Base-by-base conservation (phyloP, 2,888 invertebrate genomes). In the Spodoptera exigua region DNA sequence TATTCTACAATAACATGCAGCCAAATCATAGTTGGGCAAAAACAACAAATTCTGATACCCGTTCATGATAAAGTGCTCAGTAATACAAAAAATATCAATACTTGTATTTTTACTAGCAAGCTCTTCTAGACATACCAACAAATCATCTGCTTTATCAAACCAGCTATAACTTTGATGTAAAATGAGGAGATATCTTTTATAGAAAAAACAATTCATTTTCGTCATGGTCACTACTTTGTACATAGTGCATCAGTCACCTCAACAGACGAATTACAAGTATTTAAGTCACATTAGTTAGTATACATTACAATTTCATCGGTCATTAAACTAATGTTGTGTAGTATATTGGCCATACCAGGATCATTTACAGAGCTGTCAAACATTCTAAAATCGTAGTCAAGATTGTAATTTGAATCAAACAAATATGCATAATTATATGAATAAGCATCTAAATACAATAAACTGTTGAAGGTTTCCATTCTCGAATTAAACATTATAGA, bases 21-120 rank as follows among this genome's bases (percentile, higher is more conserved):
- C 44, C 32, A 44, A 2, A n/a, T 44, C 17, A 46, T 16, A 34
- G 9, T 35, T n/a, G 17, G 35, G 46, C 17, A n/a, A 9, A 17
- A 34, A n/a, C 5, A 34, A 32, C 12, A 46, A 35, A n/a, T 35
- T 46, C 35, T 46, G 34, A 5, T 46, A 17, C 34, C 46, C 34
- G 12, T 32, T 5, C 12, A 45, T 45, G 32, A 45, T n/a, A 34
- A 45, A 34, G 34, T 45, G 16, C 35, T 35, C 46, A n/a, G 46
- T 46, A 35, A 46, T 17, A 17, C 17, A n/a, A 9, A 46, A 27
- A 2, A 36, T 13, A 36, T 36, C 44, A n/a, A n/a, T 13, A 45
- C 45, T 13, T 45, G 32, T 32, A 45, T 13, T 34, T 34, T 45
- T 45, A 16, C 12, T 18, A 18, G 41, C 12, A 17, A 41, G 41